A percentile compares a stretch with the other conserved stretches of the same genome.
phyloP scores from a whole-genome alignment of 2,888 invertebrate genomes.

The Sisyra terminalis region DNA sequence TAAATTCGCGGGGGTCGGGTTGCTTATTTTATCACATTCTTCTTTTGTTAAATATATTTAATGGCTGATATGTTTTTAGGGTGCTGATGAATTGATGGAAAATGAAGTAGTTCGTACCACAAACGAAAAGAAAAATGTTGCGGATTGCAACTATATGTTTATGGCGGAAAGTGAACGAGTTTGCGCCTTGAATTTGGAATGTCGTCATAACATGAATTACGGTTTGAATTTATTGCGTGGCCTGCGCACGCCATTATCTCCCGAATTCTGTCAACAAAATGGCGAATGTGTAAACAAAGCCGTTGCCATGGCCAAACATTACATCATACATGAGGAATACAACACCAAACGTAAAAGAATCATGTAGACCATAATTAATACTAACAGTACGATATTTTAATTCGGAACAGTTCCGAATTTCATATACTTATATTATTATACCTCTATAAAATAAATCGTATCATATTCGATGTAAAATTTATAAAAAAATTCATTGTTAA shows the following conservation, averaged over 20 bases:
- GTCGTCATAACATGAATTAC: not conserved
- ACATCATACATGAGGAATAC: no score
- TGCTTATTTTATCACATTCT: no score
- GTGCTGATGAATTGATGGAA: not conserved
- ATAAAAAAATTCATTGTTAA: no score
- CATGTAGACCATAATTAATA: no score
- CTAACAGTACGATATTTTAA: no score
- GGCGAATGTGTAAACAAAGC: not conserved
- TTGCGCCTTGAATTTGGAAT: not conserved
- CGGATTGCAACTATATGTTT: conserved; percentile 1
- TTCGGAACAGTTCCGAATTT: no score
- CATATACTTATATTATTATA: no score
- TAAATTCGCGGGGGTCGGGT: no score
- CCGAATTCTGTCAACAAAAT: conserved; percentile 1
- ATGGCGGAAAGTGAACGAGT: conserved; percentile 1
- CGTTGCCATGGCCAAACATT: conserved; percentile 1
- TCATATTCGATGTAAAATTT: no score
- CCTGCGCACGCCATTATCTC: not conserved
- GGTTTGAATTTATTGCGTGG: not conserved
- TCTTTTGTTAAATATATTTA: no score
- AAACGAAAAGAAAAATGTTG: not conserved
- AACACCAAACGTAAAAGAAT: no score
- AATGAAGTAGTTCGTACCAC: not conserved
- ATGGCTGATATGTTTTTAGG: not conserved
- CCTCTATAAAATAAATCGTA: no score